These are phyloP conservation scores for Bombus pyrosoma DNA, from an alignment of 1,140 invertebrate genomes.

Conservation along the genomic window DNA sequence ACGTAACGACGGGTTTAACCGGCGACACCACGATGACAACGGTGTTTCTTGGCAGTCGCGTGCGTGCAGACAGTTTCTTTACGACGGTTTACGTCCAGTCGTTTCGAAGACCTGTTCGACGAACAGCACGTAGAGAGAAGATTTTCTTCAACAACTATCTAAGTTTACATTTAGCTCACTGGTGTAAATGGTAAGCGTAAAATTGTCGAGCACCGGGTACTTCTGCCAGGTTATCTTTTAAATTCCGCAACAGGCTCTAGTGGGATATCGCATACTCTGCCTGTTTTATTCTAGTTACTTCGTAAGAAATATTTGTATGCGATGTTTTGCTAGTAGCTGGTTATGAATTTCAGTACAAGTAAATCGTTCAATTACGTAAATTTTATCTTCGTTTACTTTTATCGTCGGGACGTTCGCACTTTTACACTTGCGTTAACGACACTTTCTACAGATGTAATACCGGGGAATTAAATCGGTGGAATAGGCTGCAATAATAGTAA, in stretches of 20 bases:
- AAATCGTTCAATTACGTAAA: too few species aligned
- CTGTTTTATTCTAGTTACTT: too few species aligned
- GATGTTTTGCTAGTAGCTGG: background rate
- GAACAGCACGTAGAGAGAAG: background rate
- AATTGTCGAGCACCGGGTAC: background rate
- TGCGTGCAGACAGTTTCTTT: conserved; percentile 1
- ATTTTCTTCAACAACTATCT: background rate
- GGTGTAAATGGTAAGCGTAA: background rate
- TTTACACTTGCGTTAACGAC: background rate
- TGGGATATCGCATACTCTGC: fast-evolving
- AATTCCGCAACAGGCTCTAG: background rate
- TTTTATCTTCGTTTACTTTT: background rate
- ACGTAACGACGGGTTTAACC: conserved; percentile 36
- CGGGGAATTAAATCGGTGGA: background rate
- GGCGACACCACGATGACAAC: conserved; percentile 3
- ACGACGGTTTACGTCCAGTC: conserved; percentile 23
- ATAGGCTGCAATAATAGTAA: too few species aligned
- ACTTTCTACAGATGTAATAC: background rate
- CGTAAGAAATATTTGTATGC: too few species aligned
- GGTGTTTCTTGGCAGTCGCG: background rate
- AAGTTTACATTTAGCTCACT: background rate
- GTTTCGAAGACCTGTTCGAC: background rate
- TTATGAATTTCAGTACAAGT: background rate
- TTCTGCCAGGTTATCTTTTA: background rate
- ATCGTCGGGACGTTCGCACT: background rate